These are phyloP conservation scores for Paragorgia papillata DNA, from an alignment of 92 coral and sea anemone genomes.

Conservation along the genomic window DNA sequence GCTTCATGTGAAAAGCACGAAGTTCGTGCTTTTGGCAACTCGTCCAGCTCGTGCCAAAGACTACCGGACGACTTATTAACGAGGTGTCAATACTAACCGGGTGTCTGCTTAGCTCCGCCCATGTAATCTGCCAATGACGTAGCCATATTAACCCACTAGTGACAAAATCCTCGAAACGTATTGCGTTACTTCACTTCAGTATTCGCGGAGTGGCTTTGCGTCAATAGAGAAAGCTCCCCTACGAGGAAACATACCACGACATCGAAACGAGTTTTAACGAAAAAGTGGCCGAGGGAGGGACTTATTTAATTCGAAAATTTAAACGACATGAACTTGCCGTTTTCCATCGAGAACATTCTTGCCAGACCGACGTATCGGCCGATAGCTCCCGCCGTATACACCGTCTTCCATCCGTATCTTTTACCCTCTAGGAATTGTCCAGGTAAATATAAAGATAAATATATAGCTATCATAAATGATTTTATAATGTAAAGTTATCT, in stretches of 20 bases:
- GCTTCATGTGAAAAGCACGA: too few species aligned
- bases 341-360: slow-evolving; percentile 33
- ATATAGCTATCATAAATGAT: background rate
- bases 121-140: slow-evolving; percentile 38
- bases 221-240: background rate
- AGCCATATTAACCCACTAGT: background rate
- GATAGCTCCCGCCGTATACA: slow-evolving; percentile 5
- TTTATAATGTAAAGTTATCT: too few species aligned
- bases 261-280: background rate
- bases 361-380: slow-evolving; percentile 34
- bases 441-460: background rate
- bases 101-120: slow-evolving; percentile 36
- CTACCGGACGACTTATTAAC: slow-evolving; percentile 7
- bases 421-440: background rate
- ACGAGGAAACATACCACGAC: background rate
- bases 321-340: slow-evolving; percentile 22
- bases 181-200: background rate
- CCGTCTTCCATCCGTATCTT: background rate
- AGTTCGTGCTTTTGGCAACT: background rate
- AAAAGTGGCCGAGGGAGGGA: background rate
- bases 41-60: background rate
- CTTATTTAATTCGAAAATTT: background rate
- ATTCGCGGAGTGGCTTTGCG: background rate
- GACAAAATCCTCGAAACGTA: slow-evolving; percentile 13
- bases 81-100: slow-evolving; percentile 23